These are phyloP conservation scores for Alauda arvensis DNA, from an alignment of 2,797 vertebrate genomes.

Conservation along the genomic window DNA sequence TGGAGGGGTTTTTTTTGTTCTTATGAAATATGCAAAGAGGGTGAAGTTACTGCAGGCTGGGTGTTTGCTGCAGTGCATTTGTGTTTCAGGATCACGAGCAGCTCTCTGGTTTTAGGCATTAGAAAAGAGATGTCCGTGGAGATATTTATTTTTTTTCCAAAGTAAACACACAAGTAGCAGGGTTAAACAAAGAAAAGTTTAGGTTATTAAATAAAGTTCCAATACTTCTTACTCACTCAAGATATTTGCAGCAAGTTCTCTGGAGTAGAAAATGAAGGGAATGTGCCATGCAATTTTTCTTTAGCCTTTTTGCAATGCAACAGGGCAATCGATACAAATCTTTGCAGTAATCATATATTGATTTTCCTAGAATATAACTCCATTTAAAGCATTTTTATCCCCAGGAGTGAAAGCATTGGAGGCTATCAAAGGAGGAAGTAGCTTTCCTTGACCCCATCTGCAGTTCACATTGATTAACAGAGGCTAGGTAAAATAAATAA, in stretches of 20 bases:
- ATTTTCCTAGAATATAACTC: constrained; percentile 91
- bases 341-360: constrained; percentile 95
- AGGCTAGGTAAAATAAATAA: constrained; percentile 74
- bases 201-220: constrained; percentile 61
- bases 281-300: constrained; percentile 70
- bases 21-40: neutral
- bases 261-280: constrained; percentile 61
- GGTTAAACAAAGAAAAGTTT: constrained; percentile 61
- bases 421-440: constrained; percentile 86
- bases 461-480: constrained; percentile 94
- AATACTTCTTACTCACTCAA: constrained; percentile 42
- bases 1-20: neutral
- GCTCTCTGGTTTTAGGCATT: neutral
- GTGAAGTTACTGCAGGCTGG: neutral
- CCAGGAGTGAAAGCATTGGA: constrained; percentile 81
- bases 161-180: neutral
- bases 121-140: neutral
- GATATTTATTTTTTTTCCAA: neutral
- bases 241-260: constrained; percentile 57
- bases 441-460: constrained; percentile 86
- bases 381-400: constrained; percentile 90
- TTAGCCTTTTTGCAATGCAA: constrained; percentile 77
- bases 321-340: constrained; percentile 83
- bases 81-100: neutral
- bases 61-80: neutral